Evolutionary conservation across 2,797 vertebrate species (phyloP).

Genomic region (Peromyscus eremicus): DNA sequence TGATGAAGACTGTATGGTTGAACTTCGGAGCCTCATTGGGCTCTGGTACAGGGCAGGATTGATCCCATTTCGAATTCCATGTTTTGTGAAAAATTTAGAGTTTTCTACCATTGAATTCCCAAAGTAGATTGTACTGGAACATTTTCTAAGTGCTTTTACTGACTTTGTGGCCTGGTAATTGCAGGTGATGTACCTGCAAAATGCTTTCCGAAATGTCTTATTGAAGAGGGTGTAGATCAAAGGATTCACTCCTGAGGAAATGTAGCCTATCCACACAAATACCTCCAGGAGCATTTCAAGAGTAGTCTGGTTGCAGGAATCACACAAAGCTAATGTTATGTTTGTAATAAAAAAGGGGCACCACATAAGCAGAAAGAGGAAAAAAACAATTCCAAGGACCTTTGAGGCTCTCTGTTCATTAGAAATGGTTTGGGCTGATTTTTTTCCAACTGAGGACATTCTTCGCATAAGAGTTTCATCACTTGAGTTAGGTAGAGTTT

Average conservation of each 20-base stretch:
- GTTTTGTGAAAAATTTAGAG: constrained; percentile 95
- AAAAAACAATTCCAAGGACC: constrained; percentile 98
- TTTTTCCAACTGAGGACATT: constrained; percentile 94
- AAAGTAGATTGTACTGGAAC: constrained; percentile 91
- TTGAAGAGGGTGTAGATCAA: constrained; percentile 99
- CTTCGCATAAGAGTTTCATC: constrained; percentile 90
- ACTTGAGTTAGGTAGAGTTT: constrained; percentile 77
- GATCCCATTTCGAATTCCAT: constrained; percentile 94
- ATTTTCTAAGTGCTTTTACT: constrained; percentile 86
- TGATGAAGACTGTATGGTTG: constrained; percentile 89
- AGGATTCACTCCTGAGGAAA: constrained; percentile 98
- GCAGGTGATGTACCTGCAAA: constrained; percentile 96
- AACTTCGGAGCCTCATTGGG: constrained; percentile 89
- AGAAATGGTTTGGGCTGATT: constrained; percentile 96
- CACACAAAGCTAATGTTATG: constrained; percentile 94
- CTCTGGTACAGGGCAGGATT: constrained; percentile 93
- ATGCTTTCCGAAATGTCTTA: constrained; percentile 97
- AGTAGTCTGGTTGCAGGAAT: constrained; percentile 90
- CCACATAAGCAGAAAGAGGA: constrained; percentile 98
- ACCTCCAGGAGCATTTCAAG: constrained; percentile 95
- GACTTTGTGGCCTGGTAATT: constrained; percentile 90
- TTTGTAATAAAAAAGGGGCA: constrained; percentile 99
- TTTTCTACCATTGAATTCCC: constrained; percentile 93
- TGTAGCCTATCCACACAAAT: constrained; percentile 98
- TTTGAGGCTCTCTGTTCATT: constrained; percentile 99